Base-by-base conservation (phyloP, 1,140 invertebrate species). In the Pachypsylla venusta region DNA sequence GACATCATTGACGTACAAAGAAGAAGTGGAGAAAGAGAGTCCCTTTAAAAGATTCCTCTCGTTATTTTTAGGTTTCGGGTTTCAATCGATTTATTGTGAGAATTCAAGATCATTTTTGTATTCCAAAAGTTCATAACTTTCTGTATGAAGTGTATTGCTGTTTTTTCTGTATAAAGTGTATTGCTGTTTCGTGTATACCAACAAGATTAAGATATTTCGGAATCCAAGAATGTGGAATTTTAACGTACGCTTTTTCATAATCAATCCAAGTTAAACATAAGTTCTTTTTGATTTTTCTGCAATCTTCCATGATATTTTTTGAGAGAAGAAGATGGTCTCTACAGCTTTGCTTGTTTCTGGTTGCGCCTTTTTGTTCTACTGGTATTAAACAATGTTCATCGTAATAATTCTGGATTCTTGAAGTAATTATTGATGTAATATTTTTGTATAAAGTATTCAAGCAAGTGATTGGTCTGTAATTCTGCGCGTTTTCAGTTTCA, bases 151-250 rank as follows among this genome's bases (percentile, higher is more conserved):
- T n/a, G n/a, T n/a, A n/a, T n/a, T n/a, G 42, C 25, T 26, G 28
- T 16, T 1, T 30, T 20, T 1, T 55, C 42, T 4, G 61, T 58
- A 27, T 59, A n/a, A n/a, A n/a, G n/a, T n/a, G n/a, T n/a, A n/a
- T n/a, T n/a, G n/a, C n/a, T n/a, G n/a, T n/a, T n/a, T n/a, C n/a
- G n/a, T 57, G 26, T 65, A 62, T 14, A 65, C 54, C 22, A 59
- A 26, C 16, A 65, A 25, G 19, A 57, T 39, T n/a, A n/a, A n/a
- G n/a, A n/a, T n/a, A n/a, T 26, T 65, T 55, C 19, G 60, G 4
- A 10, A 66, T 57, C 65, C 63, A 66, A 7, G 58, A 53, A 53
- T 55, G 54, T 7, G 54, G 54, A n/a, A 55, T 25, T 5, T 22
- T 55, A n/a, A 19, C 54, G 24, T 25, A 55, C 19, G 54, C 54